Conservation (phyloP, 92 coral and sea anemone species). For the Chrysogorgia sp. region DNA sequence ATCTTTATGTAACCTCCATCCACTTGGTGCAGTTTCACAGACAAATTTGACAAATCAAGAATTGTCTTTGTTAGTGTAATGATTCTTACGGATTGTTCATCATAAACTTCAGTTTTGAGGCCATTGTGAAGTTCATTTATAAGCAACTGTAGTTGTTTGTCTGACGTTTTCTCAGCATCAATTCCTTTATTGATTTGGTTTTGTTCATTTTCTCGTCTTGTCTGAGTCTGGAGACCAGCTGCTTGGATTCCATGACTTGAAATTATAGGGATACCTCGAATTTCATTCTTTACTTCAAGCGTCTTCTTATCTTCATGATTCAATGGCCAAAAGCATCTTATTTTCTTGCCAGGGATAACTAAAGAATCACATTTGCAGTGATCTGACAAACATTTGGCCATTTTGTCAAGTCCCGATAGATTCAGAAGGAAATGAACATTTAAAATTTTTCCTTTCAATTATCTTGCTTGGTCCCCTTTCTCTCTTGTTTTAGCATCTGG, state of each 20-base stretch:
- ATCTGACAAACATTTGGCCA: neutral
- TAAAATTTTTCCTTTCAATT: neutral
- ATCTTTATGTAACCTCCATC: conserved; percentile 19
- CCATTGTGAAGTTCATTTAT: conserved; percentile 23
- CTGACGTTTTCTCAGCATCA: conserved; percentile 25
- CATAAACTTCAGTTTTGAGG: conserved; percentile 35
- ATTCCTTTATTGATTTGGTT: conserved; percentile 22
- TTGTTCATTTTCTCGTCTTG: conserved; percentile 22
- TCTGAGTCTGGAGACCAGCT: conserved; percentile 34
- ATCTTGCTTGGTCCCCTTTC: neutral
- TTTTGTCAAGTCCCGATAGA: conserved; percentile 19
- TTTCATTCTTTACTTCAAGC: conserved; percentile 13
- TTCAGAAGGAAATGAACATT: neutral
- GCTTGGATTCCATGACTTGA: conserved; percentile 16
- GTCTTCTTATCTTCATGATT: conserved; percentile 28
- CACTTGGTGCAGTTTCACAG: conserved; percentile 22
- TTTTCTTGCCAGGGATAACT: conserved; percentile 14
- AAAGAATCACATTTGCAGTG: conserved; percentile 23
- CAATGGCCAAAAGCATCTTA: conserved; percentile 21
- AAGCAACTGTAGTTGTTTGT: conserved; percentile 19
- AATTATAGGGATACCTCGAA: conserved; percentile 25
- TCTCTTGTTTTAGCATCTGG: neutral
- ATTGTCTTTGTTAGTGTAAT: conserved; percentile 20
- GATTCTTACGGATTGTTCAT: conserved; percentile 26
- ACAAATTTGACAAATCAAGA: conserved; percentile 19